Conservation (phyloP, 2,888 invertebrate genomes). For the Heteromyza rotundicornis region DNA sequence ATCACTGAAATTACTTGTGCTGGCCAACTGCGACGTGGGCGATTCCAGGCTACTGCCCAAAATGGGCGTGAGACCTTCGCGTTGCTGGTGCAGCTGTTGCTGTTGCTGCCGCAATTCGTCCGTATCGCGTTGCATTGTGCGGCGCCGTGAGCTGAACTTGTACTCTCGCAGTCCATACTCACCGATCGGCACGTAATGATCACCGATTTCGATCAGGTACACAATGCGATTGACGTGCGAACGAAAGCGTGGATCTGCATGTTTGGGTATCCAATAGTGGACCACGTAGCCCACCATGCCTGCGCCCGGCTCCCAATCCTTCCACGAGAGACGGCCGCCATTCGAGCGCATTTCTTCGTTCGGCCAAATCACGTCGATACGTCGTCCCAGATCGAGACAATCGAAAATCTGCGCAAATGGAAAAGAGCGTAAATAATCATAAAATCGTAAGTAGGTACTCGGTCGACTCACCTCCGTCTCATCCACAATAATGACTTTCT, state of each 20-base stretch:
- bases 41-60: slow-evolving; percentile 41
- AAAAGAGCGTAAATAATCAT: no score
- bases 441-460: no score
- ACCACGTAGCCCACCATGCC: slow-evolving; percentile 95
- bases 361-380: slow-evolving; percentile 96
- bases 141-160: slow-evolving; percentile 48
- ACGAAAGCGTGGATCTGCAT: slow-evolving; percentile 83
- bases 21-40: slow-evolving; percentile 31
- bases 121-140: slow-evolving; percentile 48
- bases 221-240: slow-evolving; percentile 93
- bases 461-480: slow-evolving; percentile 58
- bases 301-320: slow-evolving; percentile 85
- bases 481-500: slow-evolving; percentile 62
- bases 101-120: slow-evolving; percentile 44
- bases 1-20: background rate
- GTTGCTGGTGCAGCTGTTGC: slow-evolving; percentile 8
- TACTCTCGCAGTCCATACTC: slow-evolving; percentile 80
- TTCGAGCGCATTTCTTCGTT: slow-evolving; percentile 84
- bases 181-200: slow-evolving; percentile 90
- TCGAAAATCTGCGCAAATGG: slow-evolving; percentile 74
- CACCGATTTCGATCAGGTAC: slow-evolving; percentile 89
- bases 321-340: slow-evolving; percentile 90
- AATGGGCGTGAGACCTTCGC: slow-evolving; percentile 45
- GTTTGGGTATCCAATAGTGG: slow-evolving; percentile 93
- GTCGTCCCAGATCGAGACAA: slow-evolving; percentile 85